Evolutionary conservation across 2,113 vertebrate genomes (phyloP).

Genomic region (Hyaena hyaena): DNA sequence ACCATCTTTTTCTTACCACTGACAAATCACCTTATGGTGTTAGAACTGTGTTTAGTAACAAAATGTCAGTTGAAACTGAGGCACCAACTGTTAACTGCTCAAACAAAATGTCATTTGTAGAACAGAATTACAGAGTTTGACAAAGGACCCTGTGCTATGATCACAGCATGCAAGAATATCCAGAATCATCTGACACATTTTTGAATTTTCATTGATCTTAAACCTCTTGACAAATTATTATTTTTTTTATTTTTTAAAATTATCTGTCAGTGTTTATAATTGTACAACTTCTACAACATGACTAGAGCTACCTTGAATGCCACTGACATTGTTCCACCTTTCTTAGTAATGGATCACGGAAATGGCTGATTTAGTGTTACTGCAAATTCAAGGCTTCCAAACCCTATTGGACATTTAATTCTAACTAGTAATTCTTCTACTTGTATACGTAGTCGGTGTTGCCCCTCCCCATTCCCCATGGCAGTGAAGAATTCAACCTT

Average conservation of each 20-base stretch:
- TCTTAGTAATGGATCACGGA: not conserved
- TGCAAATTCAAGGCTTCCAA: not conserved
- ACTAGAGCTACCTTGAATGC: not conserved
- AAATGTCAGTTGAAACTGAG: conserved; percentile 68
- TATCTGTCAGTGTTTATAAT: not conserved
- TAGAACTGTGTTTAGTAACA: conserved; percentile 76
- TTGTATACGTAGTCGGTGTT: not conserved
- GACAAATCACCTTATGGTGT: conserved; percentile 72
- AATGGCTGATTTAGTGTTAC: not conserved
- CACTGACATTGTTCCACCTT: not conserved
- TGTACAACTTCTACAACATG: not conserved
- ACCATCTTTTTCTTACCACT: conserved; percentile 64
- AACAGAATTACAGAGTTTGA: conserved; percentile 49
- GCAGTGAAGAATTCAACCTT: not conserved
- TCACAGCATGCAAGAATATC: not conserved
- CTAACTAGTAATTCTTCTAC: not conserved
- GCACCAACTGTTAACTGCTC: conserved; percentile 70
- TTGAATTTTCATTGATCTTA: not conserved
- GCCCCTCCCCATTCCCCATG: not conserved
- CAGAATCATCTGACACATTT: not conserved
- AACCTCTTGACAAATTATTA: not conserved
- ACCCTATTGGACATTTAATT: not conserved
- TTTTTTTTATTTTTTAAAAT: not conserved
- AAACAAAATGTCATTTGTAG: conserved; percentile 63
- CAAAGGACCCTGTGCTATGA: not conserved